Conservation (phyloP, 2,888 invertebrate species). For the Cryptocephalus moraei region DNA sequence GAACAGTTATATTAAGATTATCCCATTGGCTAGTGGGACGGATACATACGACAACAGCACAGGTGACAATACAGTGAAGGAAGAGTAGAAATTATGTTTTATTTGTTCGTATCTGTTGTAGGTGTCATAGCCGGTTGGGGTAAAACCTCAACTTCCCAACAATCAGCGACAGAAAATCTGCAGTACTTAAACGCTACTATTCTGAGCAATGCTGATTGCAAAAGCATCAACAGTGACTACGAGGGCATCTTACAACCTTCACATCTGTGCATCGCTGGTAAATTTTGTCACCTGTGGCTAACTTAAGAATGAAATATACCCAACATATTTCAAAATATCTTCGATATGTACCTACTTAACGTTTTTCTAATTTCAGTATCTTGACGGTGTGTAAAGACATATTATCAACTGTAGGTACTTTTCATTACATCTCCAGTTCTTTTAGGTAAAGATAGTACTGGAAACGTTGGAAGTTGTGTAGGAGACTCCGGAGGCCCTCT, state of each 20-base stretch:
- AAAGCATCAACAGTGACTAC: background rate
- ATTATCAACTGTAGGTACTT: too few relatives aligned
- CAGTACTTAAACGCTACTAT: constrained; percentile 2
- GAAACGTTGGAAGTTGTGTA: constrained; percentile 9
- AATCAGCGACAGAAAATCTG: background rate
- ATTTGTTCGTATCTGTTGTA: background rate
- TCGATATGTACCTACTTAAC: too few relatives aligned
- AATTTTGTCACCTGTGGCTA: background rate
- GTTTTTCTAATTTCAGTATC: too few relatives aligned
- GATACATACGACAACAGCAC: constrained; percentile 6
- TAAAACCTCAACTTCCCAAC: background rate
- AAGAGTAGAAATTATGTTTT: too few relatives aligned
- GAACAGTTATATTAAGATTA: constrained; percentile 9
- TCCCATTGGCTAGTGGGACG: constrained; percentile 11
- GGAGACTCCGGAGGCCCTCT: constrained; percentile 19
- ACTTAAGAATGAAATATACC: too few relatives aligned
- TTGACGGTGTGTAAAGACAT: too few relatives aligned
- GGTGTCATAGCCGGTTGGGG: constrained; percentile 4
- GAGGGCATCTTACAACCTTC: constrained; percentile 5
- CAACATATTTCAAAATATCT: too few relatives aligned
- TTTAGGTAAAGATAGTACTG: background rate
- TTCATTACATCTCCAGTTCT: too few relatives aligned
- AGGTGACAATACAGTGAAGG: constrained; percentile 2
- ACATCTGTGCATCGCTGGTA: constrained; percentile 15
- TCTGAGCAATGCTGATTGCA: constrained; percentile 4